Evolutionary conservation across 1,140 invertebrate genomes (phyloP).

Genomic region (Macrobrachium rosenbergii): DNA sequence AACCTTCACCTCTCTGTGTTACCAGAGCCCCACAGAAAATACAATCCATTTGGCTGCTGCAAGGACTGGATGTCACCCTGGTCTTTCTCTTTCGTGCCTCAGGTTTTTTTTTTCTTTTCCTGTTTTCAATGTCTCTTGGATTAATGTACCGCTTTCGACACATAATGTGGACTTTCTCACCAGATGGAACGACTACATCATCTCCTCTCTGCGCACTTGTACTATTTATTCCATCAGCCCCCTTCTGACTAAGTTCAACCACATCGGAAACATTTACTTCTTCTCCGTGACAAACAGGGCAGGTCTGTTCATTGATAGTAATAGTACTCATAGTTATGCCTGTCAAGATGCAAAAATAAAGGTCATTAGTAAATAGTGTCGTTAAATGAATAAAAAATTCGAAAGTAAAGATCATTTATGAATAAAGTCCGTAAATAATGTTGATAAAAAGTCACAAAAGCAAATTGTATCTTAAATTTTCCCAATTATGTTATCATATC

Average conservation of each 20-base stretch:
- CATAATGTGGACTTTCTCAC: constrained; percentile 1
- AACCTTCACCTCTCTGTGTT: not conserved
- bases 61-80: constrained; percentile 5
- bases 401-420: too few species aligned
- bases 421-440: too few species aligned
- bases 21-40: constrained; percentile 21
- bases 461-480: too few species aligned
- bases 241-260: not conserved
- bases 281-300: too few species aligned
- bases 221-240: not conserved
- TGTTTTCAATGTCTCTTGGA: constrained; percentile 13
- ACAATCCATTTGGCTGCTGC: constrained; percentile 28
- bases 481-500: too few species aligned
- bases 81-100: constrained; percentile 16
- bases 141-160: constrained; percentile 20
- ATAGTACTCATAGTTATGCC: too few species aligned
- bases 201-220: not conserved
- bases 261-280: too few species aligned
- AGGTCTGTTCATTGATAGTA: too few species aligned
- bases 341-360: too few species aligned
- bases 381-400: too few species aligned
- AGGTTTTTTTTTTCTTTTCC: not conserved
- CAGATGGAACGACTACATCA: constrained; percentile 8
- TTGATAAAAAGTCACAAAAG: too few species aligned
- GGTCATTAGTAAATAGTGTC: too few species aligned